A percentile compares a stretch with the other conserved stretches of the same genome.
Evolutionary conservation across 2,888 invertebrate species (phyloP).

Genomic region (Suillia variegata): DNA sequence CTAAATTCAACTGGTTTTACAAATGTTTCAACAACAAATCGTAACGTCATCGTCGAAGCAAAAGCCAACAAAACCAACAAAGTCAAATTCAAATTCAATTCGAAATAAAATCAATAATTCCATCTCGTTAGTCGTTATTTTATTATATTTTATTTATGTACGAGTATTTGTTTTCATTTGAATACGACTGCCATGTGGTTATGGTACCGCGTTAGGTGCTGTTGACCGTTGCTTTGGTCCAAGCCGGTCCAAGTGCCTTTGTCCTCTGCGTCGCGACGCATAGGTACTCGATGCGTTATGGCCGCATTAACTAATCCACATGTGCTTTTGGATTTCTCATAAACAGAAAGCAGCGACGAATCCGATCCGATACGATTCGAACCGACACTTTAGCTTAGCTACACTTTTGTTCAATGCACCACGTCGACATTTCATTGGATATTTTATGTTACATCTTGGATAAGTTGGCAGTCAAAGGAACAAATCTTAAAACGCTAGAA

Average conservation of each 20-base stretch:
- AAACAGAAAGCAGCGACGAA: background rate
- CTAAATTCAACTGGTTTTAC: too few species aligned
- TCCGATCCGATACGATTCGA: background rate
- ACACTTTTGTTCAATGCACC: too few species aligned
- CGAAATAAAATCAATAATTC: too few species aligned
- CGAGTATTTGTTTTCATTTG: background rate
- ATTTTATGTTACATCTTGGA: too few species aligned
- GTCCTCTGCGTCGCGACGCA: background rate
- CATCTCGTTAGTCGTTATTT: background rate
- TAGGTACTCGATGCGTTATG: background rate
- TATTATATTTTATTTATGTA: background rate
- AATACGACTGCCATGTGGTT: background rate
- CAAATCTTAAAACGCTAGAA: too few species aligned
- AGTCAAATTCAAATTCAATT: too few species aligned
- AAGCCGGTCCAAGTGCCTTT: background rate
- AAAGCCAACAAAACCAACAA: background rate
- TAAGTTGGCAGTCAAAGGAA: too few species aligned
- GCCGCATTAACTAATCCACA: background rate
- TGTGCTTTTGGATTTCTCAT: background rate
- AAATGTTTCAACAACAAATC: slow-evolving; percentile 6
- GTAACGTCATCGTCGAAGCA: slow-evolving; percentile 37
- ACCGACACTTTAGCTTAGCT: background rate
- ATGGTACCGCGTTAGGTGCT: too few species aligned
- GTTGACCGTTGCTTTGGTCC: background rate
- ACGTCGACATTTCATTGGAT: too few species aligned